Percentiles rank a stretch among this genome's conserved stretches.
Conservation (phyloP, 2,888 invertebrate genomes). For the Augochlorella aurata region DNA sequence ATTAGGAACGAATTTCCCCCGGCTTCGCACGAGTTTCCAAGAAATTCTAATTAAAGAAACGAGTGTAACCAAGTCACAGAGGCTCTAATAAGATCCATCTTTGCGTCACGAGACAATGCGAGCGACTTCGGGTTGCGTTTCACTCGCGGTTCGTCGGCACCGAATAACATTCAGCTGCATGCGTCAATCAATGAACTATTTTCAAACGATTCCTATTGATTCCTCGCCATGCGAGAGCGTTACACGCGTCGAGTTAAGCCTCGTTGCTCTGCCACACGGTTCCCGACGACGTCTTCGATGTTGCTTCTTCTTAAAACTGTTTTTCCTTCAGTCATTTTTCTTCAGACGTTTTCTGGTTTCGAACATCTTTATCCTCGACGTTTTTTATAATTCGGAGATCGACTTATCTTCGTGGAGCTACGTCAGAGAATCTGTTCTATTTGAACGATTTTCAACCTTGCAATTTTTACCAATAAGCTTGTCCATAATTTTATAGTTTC, state of each 20-base stretch:
- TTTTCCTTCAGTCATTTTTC: neutral
- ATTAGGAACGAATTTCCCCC: too few species aligned
- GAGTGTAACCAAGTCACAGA: neutral
- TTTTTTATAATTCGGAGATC: neutral
- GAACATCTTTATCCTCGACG: neutral
- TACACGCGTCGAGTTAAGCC: slow-evolving; percentile 8
- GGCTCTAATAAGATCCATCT: slow-evolving; percentile 25
- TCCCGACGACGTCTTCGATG: neutral
- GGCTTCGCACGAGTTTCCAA: neutral
- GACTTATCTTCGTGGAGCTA: neutral
- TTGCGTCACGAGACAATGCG: slow-evolving; percentile 21
- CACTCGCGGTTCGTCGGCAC: slow-evolving; percentile 17
- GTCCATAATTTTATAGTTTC: too few species aligned
- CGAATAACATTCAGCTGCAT: slow-evolving; percentile 36
- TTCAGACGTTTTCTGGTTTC: neutral
- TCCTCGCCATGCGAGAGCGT: neutral
- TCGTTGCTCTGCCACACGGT: neutral
- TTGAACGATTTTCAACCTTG: too few species aligned
- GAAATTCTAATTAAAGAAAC: neutral
- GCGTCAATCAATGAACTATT: slow-evolving; percentile 52
- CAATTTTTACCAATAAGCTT: too few species aligned
- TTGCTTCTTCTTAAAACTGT: neutral
- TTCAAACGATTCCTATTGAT: slow-evolving; percentile 52
- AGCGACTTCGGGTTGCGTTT: slow-evolving; percentile 3
- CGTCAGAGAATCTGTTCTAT: too few species aligned